Percentiles rank a stretch among this genome's conserved stretches.
These are phyloP conservation scores for Agrotis puta DNA, from an alignment of 2,888 invertebrate genomes.

Conservation along the genomic window DNA sequence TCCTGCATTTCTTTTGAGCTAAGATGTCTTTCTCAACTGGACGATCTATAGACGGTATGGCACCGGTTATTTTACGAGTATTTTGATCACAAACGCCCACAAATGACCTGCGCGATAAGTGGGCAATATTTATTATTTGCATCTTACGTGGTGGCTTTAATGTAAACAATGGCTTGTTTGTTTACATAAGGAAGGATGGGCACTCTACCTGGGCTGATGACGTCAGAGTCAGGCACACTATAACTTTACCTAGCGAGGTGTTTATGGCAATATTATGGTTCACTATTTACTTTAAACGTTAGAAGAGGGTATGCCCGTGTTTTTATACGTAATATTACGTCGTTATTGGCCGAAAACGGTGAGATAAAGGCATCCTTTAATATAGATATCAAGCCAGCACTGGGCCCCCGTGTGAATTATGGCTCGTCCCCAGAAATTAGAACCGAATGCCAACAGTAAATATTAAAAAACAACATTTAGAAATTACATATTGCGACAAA, in stretches of 20 bases:
- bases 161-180: slow-evolving; percentile 40
- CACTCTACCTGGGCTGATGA: slow-evolving; percentile 25
- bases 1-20: neutral
- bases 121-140: slow-evolving; percentile 34
- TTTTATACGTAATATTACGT: neutral
- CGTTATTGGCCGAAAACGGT: neutral
- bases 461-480: neutral
- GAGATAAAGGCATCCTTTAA: neutral
- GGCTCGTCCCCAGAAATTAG: neutral
- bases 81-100: slow-evolving; percentile 59
- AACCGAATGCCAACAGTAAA: too few species aligned
- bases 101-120: slow-evolving; percentile 29
- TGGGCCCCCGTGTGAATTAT: neutral
- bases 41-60: slow-evolving; percentile 62
- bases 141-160: slow-evolving; percentile 21
- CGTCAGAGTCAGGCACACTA: slow-evolving; percentile 5
- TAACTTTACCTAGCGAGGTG: slow-evolving; percentile 2
- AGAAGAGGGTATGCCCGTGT: neutral
- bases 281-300: neutral
- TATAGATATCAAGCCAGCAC: neutral
- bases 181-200: slow-evolving; percentile 27
- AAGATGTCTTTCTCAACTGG: slow-evolving; percentile 44
- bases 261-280: slow-evolving; percentile 16
- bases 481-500: neutral
- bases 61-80: slow-evolving; percentile 56